Evolutionary conservation across 2,113 vertebrate genomes (phyloP).

Genomic region (Acinonyx jubatus): DNA sequence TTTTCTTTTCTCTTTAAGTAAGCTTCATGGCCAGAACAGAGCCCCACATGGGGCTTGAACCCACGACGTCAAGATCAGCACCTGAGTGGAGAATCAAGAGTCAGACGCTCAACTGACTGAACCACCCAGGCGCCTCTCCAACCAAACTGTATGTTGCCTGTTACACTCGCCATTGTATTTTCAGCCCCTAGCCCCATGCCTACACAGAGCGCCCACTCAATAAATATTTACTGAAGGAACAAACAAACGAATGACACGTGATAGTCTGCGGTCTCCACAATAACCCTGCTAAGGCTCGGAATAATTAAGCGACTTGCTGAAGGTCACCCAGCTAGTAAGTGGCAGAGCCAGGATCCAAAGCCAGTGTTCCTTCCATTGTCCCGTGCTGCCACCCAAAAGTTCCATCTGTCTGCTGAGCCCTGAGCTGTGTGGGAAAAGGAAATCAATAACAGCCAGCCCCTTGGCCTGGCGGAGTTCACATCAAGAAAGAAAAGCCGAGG

Average conservation of each 20-base stretch:
- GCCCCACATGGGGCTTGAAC: too few species aligned
- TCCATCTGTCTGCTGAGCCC: background rate
- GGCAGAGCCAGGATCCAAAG: background rate
- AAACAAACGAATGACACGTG: background rate
- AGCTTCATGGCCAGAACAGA: too few species aligned
- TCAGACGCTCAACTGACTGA: too few species aligned
- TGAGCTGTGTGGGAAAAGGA: background rate
- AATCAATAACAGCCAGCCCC: background rate
- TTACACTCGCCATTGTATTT: background rate
- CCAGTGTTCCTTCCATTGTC: background rate
- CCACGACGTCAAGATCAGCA: too few species aligned
- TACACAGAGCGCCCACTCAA: background rate
- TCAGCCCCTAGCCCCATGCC: background rate
- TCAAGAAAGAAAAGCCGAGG: background rate
- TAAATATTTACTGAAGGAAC: background rate
- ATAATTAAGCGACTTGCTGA: background rate
- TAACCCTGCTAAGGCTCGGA: background rate
- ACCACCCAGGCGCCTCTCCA: background rate
- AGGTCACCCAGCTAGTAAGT: background rate
- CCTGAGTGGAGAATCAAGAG: too few species aligned
- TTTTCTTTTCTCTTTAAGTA: too few species aligned
- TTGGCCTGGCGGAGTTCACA: slow-evolving; percentile 1
- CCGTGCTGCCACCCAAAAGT: background rate
- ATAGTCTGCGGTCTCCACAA: background rate
- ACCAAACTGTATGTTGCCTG: background rate